Base-by-base conservation (phyloP, 2,888 invertebrate species). In the Prosopocoilus inquinatus region DNA sequence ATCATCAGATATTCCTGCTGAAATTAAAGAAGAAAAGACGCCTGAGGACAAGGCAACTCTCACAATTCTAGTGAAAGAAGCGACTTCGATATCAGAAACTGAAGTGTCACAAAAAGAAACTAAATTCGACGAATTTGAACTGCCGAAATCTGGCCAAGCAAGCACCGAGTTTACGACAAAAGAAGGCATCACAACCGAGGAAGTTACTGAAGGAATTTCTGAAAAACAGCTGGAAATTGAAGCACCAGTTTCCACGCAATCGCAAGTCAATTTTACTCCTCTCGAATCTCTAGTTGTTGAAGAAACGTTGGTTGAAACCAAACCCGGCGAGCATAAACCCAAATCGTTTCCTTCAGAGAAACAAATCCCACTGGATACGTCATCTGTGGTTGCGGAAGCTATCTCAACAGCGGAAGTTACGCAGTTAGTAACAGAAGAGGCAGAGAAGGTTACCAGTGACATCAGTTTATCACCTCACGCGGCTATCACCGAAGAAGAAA, bases 231-330 rank as follows among this genome's bases (percentile, higher is more conserved):
- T 88, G 8, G 77, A 79, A 50, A 75, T 75, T 2, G 66, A 72
- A 41, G 78, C 78, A 67, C 82, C 82, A 28, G 74, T 79, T 57
- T 65, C 78, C 9, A 81, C 79, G 0, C 82, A 79, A 63, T 82
- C 88, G 5, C 85, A 83, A 71, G 71, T 86, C 8, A 84, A 84
- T 59, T 80, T 89, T 47, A 82, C 84, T 63, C 75, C 86, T 43
- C 77, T 80, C 36, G 88, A 89, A 74, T 80, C 87, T 9, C 48
- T 89, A 54, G 78, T 84, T 65, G 79, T 90, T 4, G 86, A 84
- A 52, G 88, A 90, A 79, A 82, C 86, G 20, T 80, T 85, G 64
- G 77, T 87, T 2, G 86, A 87, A 77, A 84, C 85, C 55, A 88
- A 87, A 71, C 86, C 89, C 8, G 86, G 86, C n/a, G 50, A 54